phyloP scores from a whole-genome alignment of 2,113 vertebrate genomes.

The Ranitomeya imitator region DNA sequence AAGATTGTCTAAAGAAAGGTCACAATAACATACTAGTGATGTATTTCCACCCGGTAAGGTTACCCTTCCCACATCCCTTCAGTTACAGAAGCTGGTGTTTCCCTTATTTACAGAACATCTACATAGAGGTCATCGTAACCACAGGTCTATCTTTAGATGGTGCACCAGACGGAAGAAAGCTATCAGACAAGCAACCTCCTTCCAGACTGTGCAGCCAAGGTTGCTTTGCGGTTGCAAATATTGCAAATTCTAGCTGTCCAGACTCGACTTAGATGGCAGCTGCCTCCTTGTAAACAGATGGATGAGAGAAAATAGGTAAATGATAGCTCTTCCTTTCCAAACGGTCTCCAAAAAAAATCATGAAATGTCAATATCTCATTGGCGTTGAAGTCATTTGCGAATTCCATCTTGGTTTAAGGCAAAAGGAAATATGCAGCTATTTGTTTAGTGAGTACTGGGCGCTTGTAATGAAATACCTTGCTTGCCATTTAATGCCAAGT shows the following conservation, averaged over 20 bases:
- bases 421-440: background rate
- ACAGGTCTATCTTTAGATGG: conserved; percentile 61
- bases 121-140: conserved; percentile 63
- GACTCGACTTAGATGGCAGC: conserved; percentile 20
- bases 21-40: conserved; percentile 18
- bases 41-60: conserved; percentile 35
- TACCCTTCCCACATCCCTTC: conserved; percentile 27
- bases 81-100: conserved; percentile 51
- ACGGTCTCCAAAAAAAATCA: background rate
- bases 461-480: background rate
- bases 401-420: background rate
- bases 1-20: conserved; percentile 25
- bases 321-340: background rate
- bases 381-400: background rate
- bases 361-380: background rate
- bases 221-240: conserved; percentile 18
- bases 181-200: conserved; percentile 33
- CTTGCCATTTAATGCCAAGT: background rate
- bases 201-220: background rate
- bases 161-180: conserved; percentile 4
- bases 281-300: background rate
- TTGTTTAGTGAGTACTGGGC: background rate
- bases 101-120: conserved; percentile 65
- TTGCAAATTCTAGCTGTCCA: conserved; percentile 15
- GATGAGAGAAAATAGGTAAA: background rate